These are phyloP conservation scores for Pseudocheirus occidentalis DNA, from an alignment of 2,797 vertebrate genomes.

Conservation along the genomic window DNA sequence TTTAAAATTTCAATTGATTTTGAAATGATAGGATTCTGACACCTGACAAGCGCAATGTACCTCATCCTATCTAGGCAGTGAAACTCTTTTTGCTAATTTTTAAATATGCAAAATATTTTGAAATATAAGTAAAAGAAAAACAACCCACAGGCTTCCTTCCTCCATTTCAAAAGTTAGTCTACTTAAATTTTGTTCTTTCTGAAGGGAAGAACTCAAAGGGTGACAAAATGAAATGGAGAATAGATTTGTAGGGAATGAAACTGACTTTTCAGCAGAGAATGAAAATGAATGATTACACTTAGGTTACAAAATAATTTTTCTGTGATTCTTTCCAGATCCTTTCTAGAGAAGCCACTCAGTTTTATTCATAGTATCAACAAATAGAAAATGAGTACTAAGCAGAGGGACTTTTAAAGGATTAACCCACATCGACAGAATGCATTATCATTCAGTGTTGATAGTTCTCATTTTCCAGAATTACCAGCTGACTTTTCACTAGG, in stretches of 20 bases:
- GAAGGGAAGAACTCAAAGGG: conserved; percentile 19
- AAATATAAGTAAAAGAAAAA: not conserved
- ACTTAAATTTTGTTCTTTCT: conserved; percentile 18
- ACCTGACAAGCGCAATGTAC: not conserved
- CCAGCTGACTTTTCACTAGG: conserved; percentile 19
- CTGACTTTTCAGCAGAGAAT: not conserved
- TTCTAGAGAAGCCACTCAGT: not conserved
- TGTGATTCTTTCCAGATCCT: not conserved
- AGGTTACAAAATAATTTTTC: conserved; percentile 3
- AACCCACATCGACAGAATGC: not conserved
- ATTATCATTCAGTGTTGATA: not conserved
- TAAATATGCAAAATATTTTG: not conserved
- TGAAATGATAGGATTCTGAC: not conserved
- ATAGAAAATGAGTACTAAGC: not conserved
- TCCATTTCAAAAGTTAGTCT: not conserved
- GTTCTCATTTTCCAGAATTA: not conserved
- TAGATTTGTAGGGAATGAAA: not conserved
- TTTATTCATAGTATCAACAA: not conserved
- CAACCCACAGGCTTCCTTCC: not conserved
- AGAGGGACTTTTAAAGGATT: not conserved
- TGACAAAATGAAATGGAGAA: not conserved
- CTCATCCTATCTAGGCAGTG: not conserved
- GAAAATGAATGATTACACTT: not conserved
- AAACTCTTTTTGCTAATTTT: not conserved
- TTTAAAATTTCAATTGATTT: not conserved